A percentile compares a stretch with the other conserved stretches of the same genome.
Conservation (phyloP, 2,797 vertebrate genomes). For the Cossypha niveicapilla region DNA sequence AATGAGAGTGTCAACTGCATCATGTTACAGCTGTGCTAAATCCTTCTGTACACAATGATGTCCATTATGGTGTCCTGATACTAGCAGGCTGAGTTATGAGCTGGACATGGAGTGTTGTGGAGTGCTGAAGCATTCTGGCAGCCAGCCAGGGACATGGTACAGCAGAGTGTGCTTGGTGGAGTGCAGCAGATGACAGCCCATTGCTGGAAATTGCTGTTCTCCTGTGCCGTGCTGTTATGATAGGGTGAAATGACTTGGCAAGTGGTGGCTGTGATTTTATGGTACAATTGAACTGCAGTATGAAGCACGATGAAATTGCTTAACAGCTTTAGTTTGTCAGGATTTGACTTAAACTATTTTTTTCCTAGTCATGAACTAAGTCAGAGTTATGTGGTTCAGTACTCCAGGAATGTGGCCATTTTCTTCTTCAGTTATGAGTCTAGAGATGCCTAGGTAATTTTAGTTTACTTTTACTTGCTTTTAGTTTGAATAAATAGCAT, state of each 20-base stretch:
- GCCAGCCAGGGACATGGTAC: not conserved
- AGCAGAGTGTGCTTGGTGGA: not conserved
- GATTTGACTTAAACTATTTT: conserved; percentile 35
- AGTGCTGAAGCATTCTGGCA: not conserved
- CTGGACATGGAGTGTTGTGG: not conserved
- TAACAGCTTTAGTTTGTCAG: conserved; percentile 40
- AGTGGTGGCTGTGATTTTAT: conserved; percentile 50
- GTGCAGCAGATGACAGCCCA: conserved; percentile 24
- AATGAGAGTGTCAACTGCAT: not conserved
- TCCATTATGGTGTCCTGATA: conserved; percentile 25
- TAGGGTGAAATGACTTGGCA: conserved; percentile 42
- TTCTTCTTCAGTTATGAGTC: not conserved
- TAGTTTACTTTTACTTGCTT: not conserved
- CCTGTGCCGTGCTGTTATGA: not conserved
- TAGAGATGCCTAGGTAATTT: not conserved
- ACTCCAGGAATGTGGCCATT: not conserved
- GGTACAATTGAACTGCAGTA: conserved; percentile 35
- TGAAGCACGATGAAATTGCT: conserved; percentile 19
- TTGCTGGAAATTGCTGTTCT: conserved; percentile 24
- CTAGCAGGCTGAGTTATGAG: conserved; percentile 5
- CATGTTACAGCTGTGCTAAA: conserved; percentile 37
- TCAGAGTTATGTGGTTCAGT: not conserved
- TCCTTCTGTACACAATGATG: conserved; percentile 24
- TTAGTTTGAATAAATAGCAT: not conserved
- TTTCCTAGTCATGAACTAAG: not conserved